A percentile compares a stretch with the other conserved stretches of the same genome.
Evolutionary conservation across 2,113 vertebrate genomes (phyloP).

Genomic region (Rhinopomastus cyanomelas): DNA sequence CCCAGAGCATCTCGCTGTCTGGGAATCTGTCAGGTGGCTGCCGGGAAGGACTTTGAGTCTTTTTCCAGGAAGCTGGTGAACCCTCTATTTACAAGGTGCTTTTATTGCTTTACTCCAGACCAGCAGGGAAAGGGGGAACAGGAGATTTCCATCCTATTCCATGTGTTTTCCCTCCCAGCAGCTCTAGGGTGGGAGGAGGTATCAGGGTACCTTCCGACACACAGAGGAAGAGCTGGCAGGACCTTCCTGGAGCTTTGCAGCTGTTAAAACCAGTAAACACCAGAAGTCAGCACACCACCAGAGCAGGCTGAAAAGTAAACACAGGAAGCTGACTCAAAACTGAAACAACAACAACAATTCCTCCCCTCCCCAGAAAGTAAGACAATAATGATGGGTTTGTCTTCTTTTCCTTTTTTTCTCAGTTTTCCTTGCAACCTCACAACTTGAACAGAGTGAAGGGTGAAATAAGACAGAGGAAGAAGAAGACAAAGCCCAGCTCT

Average conservation of each 20-base stretch:
- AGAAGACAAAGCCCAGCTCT: neutral
- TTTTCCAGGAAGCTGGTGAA: neutral
- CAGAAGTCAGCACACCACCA: slow-evolving; percentile 50
- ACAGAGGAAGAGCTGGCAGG: slow-evolving; percentile 56
- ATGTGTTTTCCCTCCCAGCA: rapidly evolving
- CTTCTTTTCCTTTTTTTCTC: no score
- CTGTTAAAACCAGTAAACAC: slow-evolving; percentile 70
- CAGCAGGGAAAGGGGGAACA: neutral
- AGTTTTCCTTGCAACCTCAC: neutral
- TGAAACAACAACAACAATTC: slow-evolving; percentile 56
- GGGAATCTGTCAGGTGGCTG: neutral
- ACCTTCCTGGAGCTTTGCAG: slow-evolving; percentile 71
- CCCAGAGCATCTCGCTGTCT: rapidly evolving
- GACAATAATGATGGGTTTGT: slow-evolving; percentile 49
- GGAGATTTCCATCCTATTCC: neutral
- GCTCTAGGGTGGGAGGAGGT: neutral
- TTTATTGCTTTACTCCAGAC: neutral
- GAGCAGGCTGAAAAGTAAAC: slow-evolving; percentile 65
- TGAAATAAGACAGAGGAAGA: neutral
- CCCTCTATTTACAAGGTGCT: neutral
- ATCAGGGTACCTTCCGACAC: neutral
- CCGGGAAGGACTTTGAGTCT: neutral
- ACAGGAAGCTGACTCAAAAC: slow-evolving; percentile 75
- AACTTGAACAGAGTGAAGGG: slow-evolving; percentile 38
- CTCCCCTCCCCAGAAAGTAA: neutral